A percentile compares a stretch with the other conserved stretches of the same genome.
Conservation (phyloP, 2,113 vertebrate genomes). For the Dromiciops gliroides region DNA sequence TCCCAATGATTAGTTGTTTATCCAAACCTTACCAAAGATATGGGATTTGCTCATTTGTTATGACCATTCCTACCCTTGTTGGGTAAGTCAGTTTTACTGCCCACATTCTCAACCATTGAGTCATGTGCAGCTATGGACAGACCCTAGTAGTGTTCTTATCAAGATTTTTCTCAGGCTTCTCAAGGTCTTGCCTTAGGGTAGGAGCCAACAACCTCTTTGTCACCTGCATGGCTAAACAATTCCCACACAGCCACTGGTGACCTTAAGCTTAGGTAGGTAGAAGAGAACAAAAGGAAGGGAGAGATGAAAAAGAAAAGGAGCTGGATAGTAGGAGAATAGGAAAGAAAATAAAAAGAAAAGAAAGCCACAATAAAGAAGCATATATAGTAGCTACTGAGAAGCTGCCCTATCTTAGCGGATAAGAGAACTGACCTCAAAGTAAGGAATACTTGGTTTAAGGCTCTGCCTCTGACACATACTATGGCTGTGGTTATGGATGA, state of each 20-base stretch:
- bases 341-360: neutral
- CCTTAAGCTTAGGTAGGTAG: neutral
- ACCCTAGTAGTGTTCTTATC: neutral
- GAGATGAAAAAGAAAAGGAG: neutral
- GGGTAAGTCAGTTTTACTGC: conserved; percentile 1
- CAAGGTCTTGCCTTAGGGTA: conserved; percentile 2
- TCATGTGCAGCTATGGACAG: neutral
- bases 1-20: conserved; percentile 11
- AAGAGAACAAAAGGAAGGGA: neutral
- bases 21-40: neutral
- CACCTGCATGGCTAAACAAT: neutral
- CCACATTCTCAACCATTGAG: conserved; percentile 10
- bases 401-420: no score
- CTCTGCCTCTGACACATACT: no score
- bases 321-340: neutral
- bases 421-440: no score
- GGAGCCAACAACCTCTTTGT: neutral
- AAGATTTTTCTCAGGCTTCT: conserved; percentile 34
- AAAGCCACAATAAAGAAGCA: neutral
- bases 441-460: no score
- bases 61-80: neutral
- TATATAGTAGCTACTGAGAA: no score
- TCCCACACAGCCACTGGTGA: neutral
- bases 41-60: neutral
- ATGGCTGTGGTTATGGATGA: no score